phyloP scores from a whole-genome alignment of 1,140 invertebrate genomes.

The Temnothorax longispinosus region DNA sequence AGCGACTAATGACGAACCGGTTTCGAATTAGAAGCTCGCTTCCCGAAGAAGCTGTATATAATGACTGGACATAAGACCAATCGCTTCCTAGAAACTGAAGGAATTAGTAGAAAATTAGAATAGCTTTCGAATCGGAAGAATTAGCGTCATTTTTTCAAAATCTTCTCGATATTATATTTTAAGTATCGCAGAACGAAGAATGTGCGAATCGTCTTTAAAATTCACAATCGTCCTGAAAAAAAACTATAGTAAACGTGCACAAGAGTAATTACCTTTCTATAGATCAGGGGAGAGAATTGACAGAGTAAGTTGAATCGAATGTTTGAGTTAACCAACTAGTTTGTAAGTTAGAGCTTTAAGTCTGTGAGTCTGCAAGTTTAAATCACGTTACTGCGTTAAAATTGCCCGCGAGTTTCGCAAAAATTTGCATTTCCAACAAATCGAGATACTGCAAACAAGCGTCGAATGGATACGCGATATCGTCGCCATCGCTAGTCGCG shows the following conservation, averaged over 20 bases:
- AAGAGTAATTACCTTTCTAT: constrained; percentile 16
- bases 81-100: not conserved
- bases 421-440: not conserved
- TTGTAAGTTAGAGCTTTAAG: constrained; percentile 18
- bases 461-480: not conserved
- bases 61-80: not conserved
- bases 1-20: not conserved
- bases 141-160: not conserved
- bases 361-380: not conserved
- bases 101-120: constrained; percentile 17
- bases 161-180: not conserved
- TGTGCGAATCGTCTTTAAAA: not conserved
- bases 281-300: not conserved
- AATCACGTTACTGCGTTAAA: not conserved
- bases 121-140: not conserved
- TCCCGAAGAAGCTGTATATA: not conserved
- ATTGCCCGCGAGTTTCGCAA: not conserved
- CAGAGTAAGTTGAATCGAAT: not conserved
- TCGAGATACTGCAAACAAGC: not conserved
- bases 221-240: not conserved
- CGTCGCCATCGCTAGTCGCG: constrained; percentile 43
- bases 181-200: not conserved
- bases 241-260: not conserved
- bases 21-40: not conserved
- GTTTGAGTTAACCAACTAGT: not conserved